A percentile compares a stretch with the other conserved stretches of the same genome.
These are phyloP conservation scores for Laterallus jamaicensis DNA, from an alignment of 2,113 vertebrate genomes.

Conservation along the genomic window DNA sequence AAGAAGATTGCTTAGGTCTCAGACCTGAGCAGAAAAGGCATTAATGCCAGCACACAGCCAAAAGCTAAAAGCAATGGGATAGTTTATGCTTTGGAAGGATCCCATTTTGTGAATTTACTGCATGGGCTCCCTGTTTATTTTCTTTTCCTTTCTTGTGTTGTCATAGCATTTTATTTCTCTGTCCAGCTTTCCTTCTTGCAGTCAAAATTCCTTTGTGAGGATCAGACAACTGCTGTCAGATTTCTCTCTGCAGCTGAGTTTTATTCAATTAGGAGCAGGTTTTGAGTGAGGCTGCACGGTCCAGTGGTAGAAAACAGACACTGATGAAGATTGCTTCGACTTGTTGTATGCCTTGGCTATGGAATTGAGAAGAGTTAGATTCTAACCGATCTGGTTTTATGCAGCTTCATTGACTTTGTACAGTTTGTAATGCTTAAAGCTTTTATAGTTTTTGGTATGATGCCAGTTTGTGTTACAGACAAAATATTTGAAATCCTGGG, in stretches of 20 bases:
- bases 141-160: background rate
- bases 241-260: background rate
- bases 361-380: background rate
- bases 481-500: background rate
- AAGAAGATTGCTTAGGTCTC: background rate
- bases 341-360: background rate
- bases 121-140: background rate
- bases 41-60: background rate
- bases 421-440: background rate
- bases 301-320: background rate
- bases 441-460: background rate
- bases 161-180: background rate
- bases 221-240: background rate
- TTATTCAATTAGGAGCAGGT: background rate
- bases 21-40: background rate
- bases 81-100: constrained; percentile 1
- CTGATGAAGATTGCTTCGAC: background rate
- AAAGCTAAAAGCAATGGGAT: background rate
- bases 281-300: background rate
- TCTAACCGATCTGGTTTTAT: background rate
- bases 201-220: background rate
- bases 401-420: background rate
- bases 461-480: background rate
- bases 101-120: constrained; percentile 17
- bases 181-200: background rate